Evolutionary conservation across 2,888 invertebrate genomes (phyloP), one percentile per base, ranked within the genome.

Genomic region (Dolichomitus sp.): DNA sequence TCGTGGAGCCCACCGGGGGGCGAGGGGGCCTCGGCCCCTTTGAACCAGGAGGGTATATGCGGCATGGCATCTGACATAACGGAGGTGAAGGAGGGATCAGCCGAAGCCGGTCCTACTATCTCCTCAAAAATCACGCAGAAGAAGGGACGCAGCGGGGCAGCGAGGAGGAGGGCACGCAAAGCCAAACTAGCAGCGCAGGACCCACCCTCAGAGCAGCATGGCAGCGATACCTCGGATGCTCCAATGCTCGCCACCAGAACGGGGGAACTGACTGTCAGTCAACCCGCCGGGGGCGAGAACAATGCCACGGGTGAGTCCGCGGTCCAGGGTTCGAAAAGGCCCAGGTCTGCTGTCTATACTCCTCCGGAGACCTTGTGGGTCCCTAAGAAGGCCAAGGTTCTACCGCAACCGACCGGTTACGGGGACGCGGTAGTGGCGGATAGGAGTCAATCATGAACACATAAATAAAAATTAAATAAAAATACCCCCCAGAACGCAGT

Each of bases 81-180:
- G 0, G 42, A 42, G 59, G 76, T n/a, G 40, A 17, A 23, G 37
- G 23, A 40, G 23, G 37, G 12, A 30, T 50, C 48, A 19, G 72
- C 48, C 63, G 37, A 72, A 45, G 48, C 69, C 48, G 61, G 50
- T 70, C 12, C 42, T 59, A 45, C 63, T 19, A 37, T 61, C 19
- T 33, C 27, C 50, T n/a, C 70, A 11, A 30, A 12, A 23, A 23
- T 2, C 23, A 23, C 1, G 23, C 1, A 23, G 1, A 23, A 23
- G 23, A 23, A 23, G 2, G 12, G 30, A 4, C 40, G 27, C n/a
- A 14, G 45, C 23, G 23, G 23, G 23, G 23, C 23, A 23, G 23
- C 23, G 23, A 23, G 23, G 2, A 23, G 23, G 23, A 23, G 66
- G 68, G 37, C 52, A 5, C 19, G 57, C 59, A 48, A 72, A 2